A percentile compares a stretch with the other conserved stretches of the same genome.
These are phyloP conservation scores for Nothobranchius kuhntae DNA, from an alignment of 2,113 vertebrate species.

Conservation along the genomic window DNA sequence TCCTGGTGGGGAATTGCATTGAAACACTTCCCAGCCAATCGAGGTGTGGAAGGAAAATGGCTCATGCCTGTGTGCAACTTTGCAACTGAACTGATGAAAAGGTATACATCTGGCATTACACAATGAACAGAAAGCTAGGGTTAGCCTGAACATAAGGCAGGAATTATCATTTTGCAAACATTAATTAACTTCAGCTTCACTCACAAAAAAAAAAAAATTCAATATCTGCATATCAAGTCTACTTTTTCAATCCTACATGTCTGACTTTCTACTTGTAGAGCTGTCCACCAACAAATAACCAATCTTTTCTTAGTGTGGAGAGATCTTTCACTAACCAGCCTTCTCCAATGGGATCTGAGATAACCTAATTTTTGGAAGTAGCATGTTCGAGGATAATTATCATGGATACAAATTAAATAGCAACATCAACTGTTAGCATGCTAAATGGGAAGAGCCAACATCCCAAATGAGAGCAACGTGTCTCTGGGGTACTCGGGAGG, in stretches of 20 bases:
- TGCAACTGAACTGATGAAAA: too few species aligned
- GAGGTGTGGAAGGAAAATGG: too few species aligned
- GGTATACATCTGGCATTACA: too few species aligned
- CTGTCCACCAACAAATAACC: constrained; percentile 11
- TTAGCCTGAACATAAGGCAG: too few species aligned
- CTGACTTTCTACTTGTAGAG: constrained; percentile 12
- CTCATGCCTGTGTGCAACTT: too few species aligned
- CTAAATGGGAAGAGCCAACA: constrained; percentile 44
- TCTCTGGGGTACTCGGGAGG: constrained; percentile 49
- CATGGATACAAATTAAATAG: constrained; percentile 68
- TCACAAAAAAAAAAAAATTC: background rate
- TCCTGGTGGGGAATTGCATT: too few species aligned
- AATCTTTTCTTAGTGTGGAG: constrained; percentile 15
- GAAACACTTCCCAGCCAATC: too few species aligned
- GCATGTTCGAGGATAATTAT: constrained; percentile 63
- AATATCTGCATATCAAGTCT: constrained; percentile 29
- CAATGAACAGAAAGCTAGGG: too few species aligned
- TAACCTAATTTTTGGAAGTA: constrained; percentile 55
- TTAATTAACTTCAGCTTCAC: too few species aligned
- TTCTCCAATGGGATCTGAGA: constrained; percentile 29
- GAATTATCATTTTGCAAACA: too few species aligned
- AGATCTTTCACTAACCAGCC: constrained; percentile 43
- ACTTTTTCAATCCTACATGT: constrained; percentile 4
- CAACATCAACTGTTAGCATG: constrained; percentile 56
- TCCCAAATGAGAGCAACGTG: constrained; percentile 46